Conservation (phyloP, 2,888 invertebrate genomes). For the Callinectes sapidus region DNA sequence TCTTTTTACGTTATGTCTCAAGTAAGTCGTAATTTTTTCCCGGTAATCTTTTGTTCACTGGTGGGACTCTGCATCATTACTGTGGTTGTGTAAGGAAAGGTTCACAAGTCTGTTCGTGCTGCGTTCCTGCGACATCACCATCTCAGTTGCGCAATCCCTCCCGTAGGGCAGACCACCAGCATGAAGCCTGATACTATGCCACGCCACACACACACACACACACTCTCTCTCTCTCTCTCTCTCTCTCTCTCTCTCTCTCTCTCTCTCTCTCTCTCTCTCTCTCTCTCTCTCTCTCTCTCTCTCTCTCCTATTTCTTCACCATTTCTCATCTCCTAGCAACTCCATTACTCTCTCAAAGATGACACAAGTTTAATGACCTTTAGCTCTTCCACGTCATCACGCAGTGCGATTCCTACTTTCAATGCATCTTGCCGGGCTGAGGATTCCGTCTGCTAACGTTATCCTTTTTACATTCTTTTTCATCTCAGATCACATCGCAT, state of each 20-base stretch:
- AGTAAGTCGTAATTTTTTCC: background rate
- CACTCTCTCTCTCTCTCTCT: background rate
- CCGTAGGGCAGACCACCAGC: background rate
- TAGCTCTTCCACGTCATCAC: background rate
- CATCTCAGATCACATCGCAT: background rate
- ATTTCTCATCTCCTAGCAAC: background rate
- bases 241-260: too few species aligned
- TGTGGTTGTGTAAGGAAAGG: too few species aligned
- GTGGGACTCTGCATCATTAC: too few species aligned
- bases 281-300: constrained; percentile 17
- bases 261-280: background rate
- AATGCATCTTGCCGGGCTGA: background rate
- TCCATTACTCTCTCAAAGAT: background rate
- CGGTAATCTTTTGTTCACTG: background rate
- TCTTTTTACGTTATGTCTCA: too few species aligned
- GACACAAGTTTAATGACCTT: background rate
- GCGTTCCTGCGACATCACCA: too few species aligned
- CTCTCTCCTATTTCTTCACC: background rate
- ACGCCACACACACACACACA: background rate
- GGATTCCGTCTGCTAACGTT: background rate
- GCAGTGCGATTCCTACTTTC: background rate
- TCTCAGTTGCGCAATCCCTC: too few species aligned
- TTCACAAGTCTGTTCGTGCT: too few species aligned
- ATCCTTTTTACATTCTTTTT: background rate
- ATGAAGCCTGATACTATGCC: background rate